phyloP scores from a whole-genome alignment of 35 echinoderm and acorn worm species.

The Diadema setosum region DNA sequence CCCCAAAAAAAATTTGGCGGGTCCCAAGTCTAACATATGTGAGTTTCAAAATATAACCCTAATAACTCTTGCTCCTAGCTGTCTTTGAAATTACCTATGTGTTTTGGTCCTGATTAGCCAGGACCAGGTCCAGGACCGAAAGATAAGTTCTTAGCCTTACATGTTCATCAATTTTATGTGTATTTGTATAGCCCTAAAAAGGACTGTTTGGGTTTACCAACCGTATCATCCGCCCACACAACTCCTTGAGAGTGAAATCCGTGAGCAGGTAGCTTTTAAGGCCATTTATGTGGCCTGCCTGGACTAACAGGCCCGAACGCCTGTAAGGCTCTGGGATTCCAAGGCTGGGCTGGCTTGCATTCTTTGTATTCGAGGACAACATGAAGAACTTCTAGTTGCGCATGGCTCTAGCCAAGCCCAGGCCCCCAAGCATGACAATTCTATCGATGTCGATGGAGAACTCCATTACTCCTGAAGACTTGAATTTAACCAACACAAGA shows the following conservation, averaged over 20 bases:
- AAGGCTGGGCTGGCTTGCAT: background rate
- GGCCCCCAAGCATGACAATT: background rate
- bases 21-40: background rate
- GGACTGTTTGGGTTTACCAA: slow-evolving; percentile 8
- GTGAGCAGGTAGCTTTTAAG: background rate
- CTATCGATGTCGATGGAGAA: background rate
- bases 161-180: background rate
- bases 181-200: background rate
- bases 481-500: too few species aligned
- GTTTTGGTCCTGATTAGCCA: background rate
- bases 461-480: background rate
- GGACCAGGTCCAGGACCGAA: background rate
- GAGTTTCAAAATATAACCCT: background rate
- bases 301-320: background rate
- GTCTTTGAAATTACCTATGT: background rate
- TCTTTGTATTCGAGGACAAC: background rate
- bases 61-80: background rate
- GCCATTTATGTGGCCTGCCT: background rate
- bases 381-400: background rate
- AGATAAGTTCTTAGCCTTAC: background rate
- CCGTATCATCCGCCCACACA: background rate
- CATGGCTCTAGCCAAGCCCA: background rate
- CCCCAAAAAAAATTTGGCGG: background rate
- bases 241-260: background rate
- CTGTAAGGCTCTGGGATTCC: background rate